phyloP scores from a whole-genome alignment of 2,797 vertebrate species.

The Podarcis siculus region DNA sequence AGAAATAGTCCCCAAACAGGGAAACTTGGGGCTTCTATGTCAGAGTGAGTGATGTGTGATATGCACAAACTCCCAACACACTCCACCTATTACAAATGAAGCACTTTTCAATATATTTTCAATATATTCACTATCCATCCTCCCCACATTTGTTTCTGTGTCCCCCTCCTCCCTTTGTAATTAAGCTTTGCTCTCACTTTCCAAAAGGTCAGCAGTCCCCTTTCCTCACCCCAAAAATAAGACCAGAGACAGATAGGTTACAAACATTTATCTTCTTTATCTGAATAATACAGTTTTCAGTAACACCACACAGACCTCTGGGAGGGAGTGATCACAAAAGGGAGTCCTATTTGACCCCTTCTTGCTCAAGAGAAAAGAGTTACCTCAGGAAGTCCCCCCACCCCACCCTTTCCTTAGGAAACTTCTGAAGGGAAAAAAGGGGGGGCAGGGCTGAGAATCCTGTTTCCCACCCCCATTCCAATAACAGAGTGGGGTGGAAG shows the following conservation, averaged over 20 bases:
- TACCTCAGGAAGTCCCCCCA: not conserved
- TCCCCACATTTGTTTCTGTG: no score
- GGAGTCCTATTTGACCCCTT: not conserved
- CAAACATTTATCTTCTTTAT: conserved; percentile 7
- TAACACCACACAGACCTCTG: not conserved
- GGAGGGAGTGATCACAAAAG: not conserved
- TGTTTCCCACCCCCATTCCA: no score
- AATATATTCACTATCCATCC: no score
- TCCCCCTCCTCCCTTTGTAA: not conserved
- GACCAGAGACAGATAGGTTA: not conserved
- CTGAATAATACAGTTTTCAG: conserved; percentile 5
- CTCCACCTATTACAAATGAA: not conserved
- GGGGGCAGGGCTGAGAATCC: no score
- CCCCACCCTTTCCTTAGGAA: not conserved
- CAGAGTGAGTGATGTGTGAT: not conserved
- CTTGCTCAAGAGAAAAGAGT: not conserved
- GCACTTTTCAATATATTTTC: no score
- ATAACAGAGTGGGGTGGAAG: not conserved
- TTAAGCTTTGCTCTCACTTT: not conserved
- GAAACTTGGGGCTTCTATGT: not conserved
- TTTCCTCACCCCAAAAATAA: not conserved
- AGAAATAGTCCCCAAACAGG: not conserved
- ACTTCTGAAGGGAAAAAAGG: not conserved
- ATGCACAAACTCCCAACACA: not conserved
- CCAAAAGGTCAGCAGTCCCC: not conserved